Percentiles rank a stretch among this genome's conserved stretches.
phyloP scores from a whole-genome alignment of 2,888 invertebrate genomes.

The Gymnocheta viridis region DNA sequence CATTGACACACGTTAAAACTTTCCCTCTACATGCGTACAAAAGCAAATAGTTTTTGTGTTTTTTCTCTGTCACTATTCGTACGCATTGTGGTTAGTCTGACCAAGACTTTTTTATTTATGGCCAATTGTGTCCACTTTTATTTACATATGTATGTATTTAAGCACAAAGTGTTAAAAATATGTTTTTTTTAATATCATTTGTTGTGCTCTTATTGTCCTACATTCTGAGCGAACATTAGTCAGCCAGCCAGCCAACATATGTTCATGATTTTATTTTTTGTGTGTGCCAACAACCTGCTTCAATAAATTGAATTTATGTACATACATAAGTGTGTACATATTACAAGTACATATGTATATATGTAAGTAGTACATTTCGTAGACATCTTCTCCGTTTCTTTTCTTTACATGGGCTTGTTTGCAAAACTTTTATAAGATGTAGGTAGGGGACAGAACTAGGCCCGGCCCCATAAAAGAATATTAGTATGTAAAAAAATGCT shows the following conservation, averaged over 20 bases:
- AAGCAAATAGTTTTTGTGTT: not conserved
- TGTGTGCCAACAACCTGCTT: slow-evolving; percentile 49
- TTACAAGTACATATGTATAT: no score
- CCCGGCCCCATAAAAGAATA: slow-evolving; percentile 15
- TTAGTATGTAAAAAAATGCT: slow-evolving; percentile 25
- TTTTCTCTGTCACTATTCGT: slow-evolving; percentile 18
- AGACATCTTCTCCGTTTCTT: not conserved
- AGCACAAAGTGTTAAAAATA: slow-evolving; percentile 8
- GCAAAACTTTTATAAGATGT: not conserved
- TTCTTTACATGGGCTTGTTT: not conserved
- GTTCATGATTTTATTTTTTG: slow-evolving; percentile 28
- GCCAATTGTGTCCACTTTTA: slow-evolving; percentile 8
- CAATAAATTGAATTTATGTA: slow-evolving; percentile 1
- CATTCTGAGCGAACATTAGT: slow-evolving; percentile 33
- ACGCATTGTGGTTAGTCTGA: slow-evolving; percentile 21
- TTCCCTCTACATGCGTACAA: slow-evolving; percentile 36
- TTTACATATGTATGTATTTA: no score
- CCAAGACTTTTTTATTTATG: not conserved
- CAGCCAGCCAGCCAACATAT: slow-evolving; percentile 25
- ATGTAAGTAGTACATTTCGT: not conserved
- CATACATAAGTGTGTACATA: no score
- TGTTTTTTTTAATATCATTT: slow-evolving; percentile 1
- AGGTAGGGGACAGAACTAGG: not conserved
- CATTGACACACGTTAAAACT: slow-evolving; percentile 9
- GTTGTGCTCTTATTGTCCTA: slow-evolving; percentile 49